Conservation (phyloP, 2,797 vertebrate species). For the Leptoclinus maculatus region DNA sequence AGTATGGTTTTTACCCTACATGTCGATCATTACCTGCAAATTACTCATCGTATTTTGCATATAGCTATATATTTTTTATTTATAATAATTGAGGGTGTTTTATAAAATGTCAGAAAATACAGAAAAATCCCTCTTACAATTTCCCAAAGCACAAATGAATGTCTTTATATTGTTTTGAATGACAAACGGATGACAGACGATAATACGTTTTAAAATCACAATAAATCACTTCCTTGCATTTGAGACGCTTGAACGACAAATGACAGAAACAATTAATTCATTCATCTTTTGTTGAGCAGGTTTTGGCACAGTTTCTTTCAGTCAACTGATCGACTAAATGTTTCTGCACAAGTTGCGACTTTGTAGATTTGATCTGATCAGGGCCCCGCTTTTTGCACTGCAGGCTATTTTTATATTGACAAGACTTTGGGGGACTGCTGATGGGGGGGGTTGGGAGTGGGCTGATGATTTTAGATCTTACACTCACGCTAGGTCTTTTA, state of each 20-base stretch:
- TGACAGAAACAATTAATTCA: not conserved
- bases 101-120: not conserved
- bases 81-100: not conserved
- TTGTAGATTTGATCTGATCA: not conserved
- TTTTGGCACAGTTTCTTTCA: not conserved
- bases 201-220: not conserved
- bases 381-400: not conserved
- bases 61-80: not conserved
- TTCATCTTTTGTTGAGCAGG: not conserved
- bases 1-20: not conserved
- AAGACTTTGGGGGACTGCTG: not conserved
- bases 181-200: too few species aligned
- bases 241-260: not conserved
- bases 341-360: too few species aligned
- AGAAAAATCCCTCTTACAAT: not conserved
- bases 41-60: not conserved
- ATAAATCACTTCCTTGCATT: not conserved
- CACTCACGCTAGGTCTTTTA: not conserved
- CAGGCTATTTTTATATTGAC: not conserved
- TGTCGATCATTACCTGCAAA: not conserved
- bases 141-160: not conserved
- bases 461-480: not conserved
- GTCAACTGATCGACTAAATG: not conserved
- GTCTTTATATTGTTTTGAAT: not conserved
- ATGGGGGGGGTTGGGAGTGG: not conserved